Evolutionary conservation across 2,797 vertebrate species (phyloP).

Genomic region (Bovichtus diacanthus): DNA sequence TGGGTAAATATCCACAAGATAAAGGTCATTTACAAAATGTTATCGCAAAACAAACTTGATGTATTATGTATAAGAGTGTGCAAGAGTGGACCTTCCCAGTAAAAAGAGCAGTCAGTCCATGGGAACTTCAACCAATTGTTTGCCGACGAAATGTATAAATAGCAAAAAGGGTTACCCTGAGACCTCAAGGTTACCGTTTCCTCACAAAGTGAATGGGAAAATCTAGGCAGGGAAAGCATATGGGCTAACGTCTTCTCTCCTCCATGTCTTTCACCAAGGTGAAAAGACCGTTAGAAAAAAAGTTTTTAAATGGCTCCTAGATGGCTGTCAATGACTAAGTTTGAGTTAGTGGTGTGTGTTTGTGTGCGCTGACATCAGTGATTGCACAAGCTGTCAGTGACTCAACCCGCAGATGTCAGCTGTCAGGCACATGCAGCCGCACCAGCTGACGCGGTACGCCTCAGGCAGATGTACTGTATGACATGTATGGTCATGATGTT

Average conservation of each 20-base stretch:
- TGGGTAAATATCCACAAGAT: no score
- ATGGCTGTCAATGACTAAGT: conserved; percentile 10
- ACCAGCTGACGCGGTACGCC: conserved; percentile 46
- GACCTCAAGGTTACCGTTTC: background rate
- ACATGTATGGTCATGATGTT: conserved; percentile 16
- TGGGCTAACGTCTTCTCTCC: background rate
- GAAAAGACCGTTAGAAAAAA: background rate
- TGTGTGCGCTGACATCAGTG: conserved; percentile 35
- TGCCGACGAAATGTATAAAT: background rate
- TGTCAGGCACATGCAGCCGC: conserved; percentile 52
- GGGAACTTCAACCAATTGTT: background rate
- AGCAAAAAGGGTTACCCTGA: background rate
- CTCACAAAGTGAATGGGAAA: background rate
- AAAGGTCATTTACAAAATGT: background rate
- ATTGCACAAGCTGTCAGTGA: conserved; percentile 54
- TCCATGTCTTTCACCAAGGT: conserved; percentile 1
- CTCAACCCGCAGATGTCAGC: conserved; percentile 49
- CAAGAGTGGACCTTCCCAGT: background rate
- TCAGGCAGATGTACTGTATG: conserved; percentile 25
- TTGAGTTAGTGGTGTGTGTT: conserved; percentile 11
- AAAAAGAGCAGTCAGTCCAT: background rate
- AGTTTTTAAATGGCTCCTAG: background rate
- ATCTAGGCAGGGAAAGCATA: no score
- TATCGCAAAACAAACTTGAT: background rate
- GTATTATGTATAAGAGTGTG: background rate